These are phyloP conservation scores for Conistra vaccinii DNA, from an alignment of 2,888 invertebrate genomes.

Conservation along the genomic window DNA sequence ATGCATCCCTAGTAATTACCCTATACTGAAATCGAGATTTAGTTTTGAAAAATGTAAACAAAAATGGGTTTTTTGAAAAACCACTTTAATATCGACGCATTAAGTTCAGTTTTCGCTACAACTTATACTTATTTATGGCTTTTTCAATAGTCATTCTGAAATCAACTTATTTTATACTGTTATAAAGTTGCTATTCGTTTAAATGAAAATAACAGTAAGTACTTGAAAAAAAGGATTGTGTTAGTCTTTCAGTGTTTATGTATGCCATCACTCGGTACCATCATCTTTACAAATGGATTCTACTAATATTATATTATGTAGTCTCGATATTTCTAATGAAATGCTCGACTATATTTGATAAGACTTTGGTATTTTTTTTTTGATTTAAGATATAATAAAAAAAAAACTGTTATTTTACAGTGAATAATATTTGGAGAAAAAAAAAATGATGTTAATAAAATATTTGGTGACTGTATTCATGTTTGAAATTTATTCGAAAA, in stretches of 20 bases:
- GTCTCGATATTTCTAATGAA: constrained; percentile 20
- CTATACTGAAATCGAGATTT: too few relatives aligned
- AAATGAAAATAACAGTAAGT: background rate
- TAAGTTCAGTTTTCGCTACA: background rate
- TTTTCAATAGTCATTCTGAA: background rate
- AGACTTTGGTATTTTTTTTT: background rate
- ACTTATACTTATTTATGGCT: background rate
- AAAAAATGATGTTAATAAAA: too few relatives aligned
- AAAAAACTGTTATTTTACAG: background rate
- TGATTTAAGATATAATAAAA: constrained; percentile 8
- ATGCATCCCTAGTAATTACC: too few relatives aligned
- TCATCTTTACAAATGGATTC: background rate
- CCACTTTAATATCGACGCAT: too few relatives aligned
- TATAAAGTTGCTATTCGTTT: background rate
- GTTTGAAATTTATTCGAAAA: background rate
- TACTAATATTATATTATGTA: background rate
- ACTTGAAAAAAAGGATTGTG: background rate
- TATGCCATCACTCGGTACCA: too few relatives aligned
- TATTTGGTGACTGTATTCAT: constrained; percentile 3
- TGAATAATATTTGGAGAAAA: constrained; percentile 21
- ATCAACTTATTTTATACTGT: background rate
- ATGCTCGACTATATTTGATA: constrained; percentile 19
- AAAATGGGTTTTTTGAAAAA: too few relatives aligned
- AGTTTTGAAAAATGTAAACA: too few relatives aligned
- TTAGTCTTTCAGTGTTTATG: too few relatives aligned